These are phyloP conservation scores for Petrolisthes manimaculis DNA, from an alignment of 2,888 invertebrate genomes.

Conservation along the genomic window DNA sequence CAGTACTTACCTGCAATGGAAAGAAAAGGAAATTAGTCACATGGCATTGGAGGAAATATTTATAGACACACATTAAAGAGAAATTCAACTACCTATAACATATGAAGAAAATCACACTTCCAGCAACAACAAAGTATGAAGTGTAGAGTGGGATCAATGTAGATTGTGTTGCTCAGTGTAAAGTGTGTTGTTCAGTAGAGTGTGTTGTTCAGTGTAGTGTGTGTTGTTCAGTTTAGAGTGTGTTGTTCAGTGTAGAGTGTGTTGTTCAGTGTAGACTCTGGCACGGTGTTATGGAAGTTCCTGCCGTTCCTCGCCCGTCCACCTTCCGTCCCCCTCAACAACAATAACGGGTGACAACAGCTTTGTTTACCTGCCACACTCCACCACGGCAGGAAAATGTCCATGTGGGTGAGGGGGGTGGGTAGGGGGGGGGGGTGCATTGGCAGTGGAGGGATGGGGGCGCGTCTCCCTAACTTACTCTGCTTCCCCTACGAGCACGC, in stretches of 20 bases:
- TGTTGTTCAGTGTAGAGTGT: too few relatives aligned
- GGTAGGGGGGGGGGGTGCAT: neutral
- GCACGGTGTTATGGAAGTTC: neutral
- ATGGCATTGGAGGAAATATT: neutral
- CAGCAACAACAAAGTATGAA: too few relatives aligned
- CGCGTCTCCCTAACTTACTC: constrained; percentile 1
- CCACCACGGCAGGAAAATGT: constrained; percentile 34
- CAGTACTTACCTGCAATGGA: constrained; percentile 34
- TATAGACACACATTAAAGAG: neutral
- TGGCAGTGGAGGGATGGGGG: neutral
- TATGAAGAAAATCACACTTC: too few relatives aligned
- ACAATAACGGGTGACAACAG: constrained; percentile 43
- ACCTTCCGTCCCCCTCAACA: neutral
- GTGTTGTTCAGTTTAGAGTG: too few relatives aligned
- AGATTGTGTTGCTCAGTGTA: too few relatives aligned
- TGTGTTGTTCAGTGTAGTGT: too few relatives aligned
- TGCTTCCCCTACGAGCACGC: constrained; percentile 3
- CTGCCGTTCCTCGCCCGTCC: constrained; percentile 13
- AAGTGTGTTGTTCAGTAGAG: too few relatives aligned
- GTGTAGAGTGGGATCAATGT: too few relatives aligned
- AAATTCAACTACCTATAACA: too few relatives aligned
- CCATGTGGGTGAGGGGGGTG: constrained; percentile 20
- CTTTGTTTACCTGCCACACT: constrained; percentile 43
- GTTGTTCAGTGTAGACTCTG: too few relatives aligned
- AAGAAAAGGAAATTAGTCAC: neutral